Conservation (phyloP, 2,113 vertebrate species). For the Pachyramphus minor region DNA sequence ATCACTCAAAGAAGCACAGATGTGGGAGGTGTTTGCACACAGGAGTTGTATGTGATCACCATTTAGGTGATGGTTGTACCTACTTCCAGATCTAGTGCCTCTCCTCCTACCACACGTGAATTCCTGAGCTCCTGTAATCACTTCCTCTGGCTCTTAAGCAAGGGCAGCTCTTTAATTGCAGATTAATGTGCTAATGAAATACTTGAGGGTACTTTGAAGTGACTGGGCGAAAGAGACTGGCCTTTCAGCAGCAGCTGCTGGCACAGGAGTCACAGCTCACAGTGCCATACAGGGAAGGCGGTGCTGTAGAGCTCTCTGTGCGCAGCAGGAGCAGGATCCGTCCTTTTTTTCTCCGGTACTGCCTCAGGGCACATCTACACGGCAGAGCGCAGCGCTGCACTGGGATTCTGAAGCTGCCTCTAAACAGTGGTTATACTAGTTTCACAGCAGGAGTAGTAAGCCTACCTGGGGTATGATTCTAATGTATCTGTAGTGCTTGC, state of each 20-base stretch:
- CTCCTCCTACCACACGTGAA: not conserved
- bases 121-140: not conserved
- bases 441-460: not conserved
- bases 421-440: not conserved
- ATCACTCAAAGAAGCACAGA: not conserved
- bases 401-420: not conserved
- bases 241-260: not conserved
- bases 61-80: not conserved
- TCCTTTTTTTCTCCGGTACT: not conserved
- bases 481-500: not conserved
- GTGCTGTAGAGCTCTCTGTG: not conserved
- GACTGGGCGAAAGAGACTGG: not conserved
- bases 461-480: not conserved
- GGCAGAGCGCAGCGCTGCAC: fast-evolving
- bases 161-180: not conserved
- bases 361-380: not conserved
- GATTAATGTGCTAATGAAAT: constrained; percentile 1
- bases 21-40: not conserved
- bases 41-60: not conserved
- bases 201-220: constrained; percentile 22
- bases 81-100: not conserved
- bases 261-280: not conserved
- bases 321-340: not conserved
- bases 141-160: not conserved
- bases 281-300: fast-evolving